Conservation (phyloP, 2,888 invertebrate species). For the Heterodera filipjevi region DNA sequence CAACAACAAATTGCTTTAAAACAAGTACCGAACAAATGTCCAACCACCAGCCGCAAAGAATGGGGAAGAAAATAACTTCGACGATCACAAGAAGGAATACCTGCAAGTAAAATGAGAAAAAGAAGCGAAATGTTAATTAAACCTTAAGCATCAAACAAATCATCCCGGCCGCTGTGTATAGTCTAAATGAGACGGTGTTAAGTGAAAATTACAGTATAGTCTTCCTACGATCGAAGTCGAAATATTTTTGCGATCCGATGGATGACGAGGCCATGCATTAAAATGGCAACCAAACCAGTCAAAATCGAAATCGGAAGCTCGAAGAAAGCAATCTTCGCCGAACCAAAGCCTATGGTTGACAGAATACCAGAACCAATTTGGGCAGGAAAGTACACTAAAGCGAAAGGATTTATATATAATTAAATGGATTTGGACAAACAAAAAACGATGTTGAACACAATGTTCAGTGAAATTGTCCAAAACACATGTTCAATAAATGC, state of each 20-base stretch:
- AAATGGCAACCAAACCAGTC: slow-evolving; percentile 91
- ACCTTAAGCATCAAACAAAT: slow-evolving; percentile 38
- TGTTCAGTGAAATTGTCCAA: slow-evolving; percentile 96
- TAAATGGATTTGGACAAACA: slow-evolving; percentile 66
- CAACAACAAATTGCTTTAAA: slow-evolving; percentile 45
- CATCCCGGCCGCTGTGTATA: slow-evolving; percentile 35
- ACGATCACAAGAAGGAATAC: slow-evolving; percentile 86
- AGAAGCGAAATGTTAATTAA: slow-evolving; percentile 49
- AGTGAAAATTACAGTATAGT: background rate
- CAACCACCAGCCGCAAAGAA: slow-evolving; percentile 98
- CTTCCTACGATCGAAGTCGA: slow-evolving; percentile 74
- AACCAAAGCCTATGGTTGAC: slow-evolving; percentile 65
- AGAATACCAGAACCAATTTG: slow-evolving; percentile 31
- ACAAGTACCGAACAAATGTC: slow-evolving; percentile 86
- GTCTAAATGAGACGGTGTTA: slow-evolving; percentile 20
- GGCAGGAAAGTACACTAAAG: slow-evolving; percentile 41
- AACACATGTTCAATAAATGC: slow-evolving; percentile 97
- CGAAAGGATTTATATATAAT: background rate
- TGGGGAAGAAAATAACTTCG: slow-evolving; percentile 93
- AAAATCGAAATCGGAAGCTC: slow-evolving; percentile 66
- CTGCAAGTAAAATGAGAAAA: slow-evolving; percentile 24
- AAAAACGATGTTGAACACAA: slow-evolving; percentile 92
- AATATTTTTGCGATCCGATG: slow-evolving; percentile 83
- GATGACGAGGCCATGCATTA: slow-evolving; percentile 79
- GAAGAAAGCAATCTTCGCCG: slow-evolving; percentile 72